Conservation (phyloP, 2,888 invertebrate genomes). For the Zonitis immaculata region DNA sequence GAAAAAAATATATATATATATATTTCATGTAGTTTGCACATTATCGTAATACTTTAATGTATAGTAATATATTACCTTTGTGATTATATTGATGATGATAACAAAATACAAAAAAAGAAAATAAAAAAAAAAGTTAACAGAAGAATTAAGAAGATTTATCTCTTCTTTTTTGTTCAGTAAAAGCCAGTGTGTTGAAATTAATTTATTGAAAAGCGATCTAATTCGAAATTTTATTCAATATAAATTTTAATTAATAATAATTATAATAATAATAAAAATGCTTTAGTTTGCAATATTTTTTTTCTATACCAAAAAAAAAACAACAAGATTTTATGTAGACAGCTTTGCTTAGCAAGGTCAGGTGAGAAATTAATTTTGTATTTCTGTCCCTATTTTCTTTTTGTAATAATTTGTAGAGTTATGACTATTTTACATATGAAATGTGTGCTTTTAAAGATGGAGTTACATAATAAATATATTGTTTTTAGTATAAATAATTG, state of each 20-base stretch:
- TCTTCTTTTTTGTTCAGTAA: constrained; percentile 22
- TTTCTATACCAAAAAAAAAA: constrained; percentile 25
- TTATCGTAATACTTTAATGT: constrained; percentile 38
- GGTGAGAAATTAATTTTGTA: constrained; percentile 36
- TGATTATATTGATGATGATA: constrained; percentile 27
- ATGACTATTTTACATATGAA: constrained; percentile 42
- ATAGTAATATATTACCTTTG: constrained; percentile 36
- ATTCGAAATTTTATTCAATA: neutral
- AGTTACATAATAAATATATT: constrained; percentile 43
- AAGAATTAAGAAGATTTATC: constrained; percentile 29
- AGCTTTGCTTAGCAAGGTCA: constrained; percentile 41
- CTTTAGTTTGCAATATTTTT: constrained; percentile 36
- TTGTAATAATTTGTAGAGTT: constrained; percentile 40
- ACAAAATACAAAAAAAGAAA: neutral
- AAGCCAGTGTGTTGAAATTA: constrained; percentile 31
- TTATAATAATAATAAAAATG: neutral
- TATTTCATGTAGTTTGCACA: constrained; percentile 43
- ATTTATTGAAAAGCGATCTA: constrained; percentile 22
- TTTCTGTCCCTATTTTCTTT: constrained; percentile 21
- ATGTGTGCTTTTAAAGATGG: constrained; percentile 46
- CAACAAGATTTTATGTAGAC: constrained; percentile 4
- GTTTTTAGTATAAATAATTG: constrained; percentile 36
- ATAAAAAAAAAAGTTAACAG: constrained; percentile 26
- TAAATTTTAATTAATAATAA: too few relatives aligned
- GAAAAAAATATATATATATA: constrained; percentile 29